Conservation (phyloP, 2,888 invertebrate species). For the Drosophila prolongata region DNA sequence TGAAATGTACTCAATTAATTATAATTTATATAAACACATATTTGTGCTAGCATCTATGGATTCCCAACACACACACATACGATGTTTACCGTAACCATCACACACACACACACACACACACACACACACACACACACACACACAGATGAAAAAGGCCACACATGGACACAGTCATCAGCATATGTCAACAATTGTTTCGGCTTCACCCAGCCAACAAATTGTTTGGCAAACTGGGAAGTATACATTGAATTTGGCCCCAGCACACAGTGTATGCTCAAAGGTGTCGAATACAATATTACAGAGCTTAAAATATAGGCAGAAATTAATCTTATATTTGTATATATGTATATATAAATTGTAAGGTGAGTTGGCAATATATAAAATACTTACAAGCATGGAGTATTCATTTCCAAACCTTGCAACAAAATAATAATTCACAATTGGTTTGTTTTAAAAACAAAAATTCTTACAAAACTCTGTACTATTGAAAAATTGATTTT, state of each 20-base stretch:
- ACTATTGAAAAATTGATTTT: no score
- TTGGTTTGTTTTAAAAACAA: no score
- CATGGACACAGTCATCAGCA: conserved; percentile 27
- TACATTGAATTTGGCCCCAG: conserved; percentile 8
- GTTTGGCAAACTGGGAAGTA: conserved; percentile 1
- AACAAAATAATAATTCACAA: no score
- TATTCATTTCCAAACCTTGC: no score
- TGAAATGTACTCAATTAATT: conserved; percentile 69
- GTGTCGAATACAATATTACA: background rate
- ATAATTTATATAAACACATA: conserved; percentile 59
- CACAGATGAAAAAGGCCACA: conserved; percentile 3
- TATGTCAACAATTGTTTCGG: conserved; percentile 35
- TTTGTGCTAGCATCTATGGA: conserved; percentile 16
- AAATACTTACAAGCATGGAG: no score
- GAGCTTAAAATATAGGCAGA: background rate
- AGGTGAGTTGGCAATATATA: no score
- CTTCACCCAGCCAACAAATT: conserved; percentile 26
- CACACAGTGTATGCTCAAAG: background rate
- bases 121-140: conserved; percentile 6
- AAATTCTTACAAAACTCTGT: no score
- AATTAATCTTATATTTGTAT: no score
- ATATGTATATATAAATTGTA: no score
- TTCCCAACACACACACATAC: conserved; percentile 14
- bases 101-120: conserved; percentile 6
- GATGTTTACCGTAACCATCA: conserved; percentile 11